Base-by-base conservation (phyloP, 1,140 invertebrate genomes). In the Bombyx mandarina region DNA sequence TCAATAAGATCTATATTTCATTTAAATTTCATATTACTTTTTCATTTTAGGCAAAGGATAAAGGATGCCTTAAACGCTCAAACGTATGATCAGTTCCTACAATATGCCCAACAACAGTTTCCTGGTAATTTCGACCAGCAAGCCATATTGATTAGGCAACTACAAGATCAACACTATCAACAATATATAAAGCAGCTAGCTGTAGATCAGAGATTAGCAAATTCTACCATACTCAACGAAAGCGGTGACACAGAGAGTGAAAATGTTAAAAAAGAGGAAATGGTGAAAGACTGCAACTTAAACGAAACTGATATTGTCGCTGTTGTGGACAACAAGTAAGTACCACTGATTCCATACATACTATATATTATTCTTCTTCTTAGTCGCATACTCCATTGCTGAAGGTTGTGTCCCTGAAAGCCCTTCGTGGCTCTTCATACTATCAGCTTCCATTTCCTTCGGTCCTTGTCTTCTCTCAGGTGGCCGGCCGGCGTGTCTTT, bases 151-250 rank as follows among this genome's bases (percentile, higher is more conserved):
- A 96, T 99, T 54, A 90, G 93, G 51, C 97, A 99, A 75, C 82
- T 99, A 46, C 98, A 99, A 88, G 97, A 98, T 67, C 96, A 99
- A 71, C 98, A 99, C 88, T 99, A 98, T 79, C 96, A 98, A 76
- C 97, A 99, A 75, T 99, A 99, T 77, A 98, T 99, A 93, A 95
- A 98, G 74, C 97, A 96, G 75, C 70, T 93, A 22, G 76, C 89
- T 0, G 82, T 89, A 7, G 89, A 91, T 44, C 90, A 93, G 55
- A 79, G 90, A 60, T 88, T 90, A 54, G 77, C 80, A 1, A 83
- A 82, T 56, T 75, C 77, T 3, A 79, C 67, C 57, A 66, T 78
- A 43, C 75, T 73, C 35, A 73, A 65, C 18, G 60, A 56, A 48
- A 43, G 8, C 42, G 58, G 1, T 35, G 58, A 60, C 3, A 64